Conservation (phyloP, 2,113 vertebrate species). For the Tachysurus fulvidraco region DNA sequence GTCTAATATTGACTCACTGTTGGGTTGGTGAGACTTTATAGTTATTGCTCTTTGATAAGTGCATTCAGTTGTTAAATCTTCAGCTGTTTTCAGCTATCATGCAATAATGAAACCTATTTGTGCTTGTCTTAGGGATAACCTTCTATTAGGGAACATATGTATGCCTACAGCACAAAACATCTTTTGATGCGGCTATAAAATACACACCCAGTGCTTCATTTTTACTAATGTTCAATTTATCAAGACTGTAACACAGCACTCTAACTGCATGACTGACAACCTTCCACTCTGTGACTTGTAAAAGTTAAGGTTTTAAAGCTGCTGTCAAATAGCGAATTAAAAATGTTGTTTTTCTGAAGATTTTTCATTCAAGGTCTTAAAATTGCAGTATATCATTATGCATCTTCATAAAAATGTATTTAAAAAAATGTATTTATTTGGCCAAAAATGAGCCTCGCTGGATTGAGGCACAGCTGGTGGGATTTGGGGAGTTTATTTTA, state of each 20-base stretch:
- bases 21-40: background rate
- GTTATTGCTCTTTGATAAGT: background rate
- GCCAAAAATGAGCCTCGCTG: background rate
- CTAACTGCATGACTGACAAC: background rate
- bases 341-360: background rate
- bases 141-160: background rate
- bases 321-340: background rate
- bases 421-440: background rate
- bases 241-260: background rate
- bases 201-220: background rate
- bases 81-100: background rate
- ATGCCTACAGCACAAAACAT: background rate
- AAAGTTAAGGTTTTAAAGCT: background rate
- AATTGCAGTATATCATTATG: background rate
- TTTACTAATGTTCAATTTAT: background rate
- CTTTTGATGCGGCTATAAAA: background rate
- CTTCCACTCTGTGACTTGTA: no score
- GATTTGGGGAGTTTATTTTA: background rate
- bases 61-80: background rate
- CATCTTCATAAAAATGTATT: background rate
- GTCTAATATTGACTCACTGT: background rate
- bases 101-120: background rate
- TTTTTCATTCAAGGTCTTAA: background rate
- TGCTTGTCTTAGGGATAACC: background rate
- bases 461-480: background rate